Base-by-base conservation (phyloP, 2,113 vertebrate genomes). In the Calyptomena viridis region DNA sequence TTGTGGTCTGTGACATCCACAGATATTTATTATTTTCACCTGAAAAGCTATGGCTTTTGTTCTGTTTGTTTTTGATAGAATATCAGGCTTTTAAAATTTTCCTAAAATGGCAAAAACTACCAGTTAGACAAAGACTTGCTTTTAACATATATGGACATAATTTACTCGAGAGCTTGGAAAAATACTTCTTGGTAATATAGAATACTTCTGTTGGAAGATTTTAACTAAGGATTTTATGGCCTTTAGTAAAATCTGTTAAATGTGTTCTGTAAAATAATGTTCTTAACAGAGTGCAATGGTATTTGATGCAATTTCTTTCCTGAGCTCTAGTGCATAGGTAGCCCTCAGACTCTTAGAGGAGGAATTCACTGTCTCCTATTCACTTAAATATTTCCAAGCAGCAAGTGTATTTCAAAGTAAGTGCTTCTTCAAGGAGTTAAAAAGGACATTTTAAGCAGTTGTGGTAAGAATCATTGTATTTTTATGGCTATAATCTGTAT, bases 251-350 rank as follows among this genome's bases (percentile, higher is more conserved):
- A 92, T 86, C 86, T 95, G 40, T 77, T 95, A 59, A 19, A 4
- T 27, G 24, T 94, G 72, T 96, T 92, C 89, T 93, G 80, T 91
- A 92, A 95, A 91, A 55, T 89, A 63, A 74, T 80, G 69, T 94
- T 89, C 95, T 78, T 88, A 93, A 46, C 80, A 90, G 60, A 62
- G 44, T 91, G 40, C 67, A 30, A 0, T 78, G 3, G 2, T 75
- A 91, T 91, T 94, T 82, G 58, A 53, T 87, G 52, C 12, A 18
- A 28, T 97, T 95, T 64, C 40, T 96, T 89, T 90, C 58, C 59
- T 72, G 50, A 80, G n/a, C 25, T 52, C 23, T 37, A 89, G 66
- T 66, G 37, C 71, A 89, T 64, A 83, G 30, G 46, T 81, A 72
- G 64, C 64, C 31, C 60, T 24, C 21, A 67, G 12, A 59, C 33